Percentiles rank a stretch among this genome's conserved stretches.
Evolutionary conservation across 2,888 invertebrate species (phyloP).

Genomic region (Tethea ocularis): DNA sequence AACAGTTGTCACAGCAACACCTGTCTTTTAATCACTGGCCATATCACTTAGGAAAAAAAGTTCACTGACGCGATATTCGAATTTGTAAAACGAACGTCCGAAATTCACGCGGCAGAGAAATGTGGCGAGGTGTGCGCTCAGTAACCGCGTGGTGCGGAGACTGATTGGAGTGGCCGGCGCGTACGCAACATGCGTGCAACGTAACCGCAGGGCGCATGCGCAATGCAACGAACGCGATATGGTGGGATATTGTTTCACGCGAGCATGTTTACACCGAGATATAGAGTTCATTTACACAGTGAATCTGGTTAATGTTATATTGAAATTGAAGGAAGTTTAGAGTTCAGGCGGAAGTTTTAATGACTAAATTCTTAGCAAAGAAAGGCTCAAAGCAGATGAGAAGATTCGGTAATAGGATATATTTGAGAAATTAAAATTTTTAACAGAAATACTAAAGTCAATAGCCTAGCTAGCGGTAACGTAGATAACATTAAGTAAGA

Average conservation of each 20-base stretch:
- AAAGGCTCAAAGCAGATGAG: not conserved
- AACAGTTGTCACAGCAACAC: slow-evolving; percentile 19
- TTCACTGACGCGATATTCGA: slow-evolving; percentile 25
- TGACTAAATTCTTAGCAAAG: not conserved
- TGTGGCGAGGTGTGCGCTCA: slow-evolving; percentile 49
- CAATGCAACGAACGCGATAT: slow-evolving; percentile 29
- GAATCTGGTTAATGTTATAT: slow-evolving; percentile 48
- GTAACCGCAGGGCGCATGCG: slow-evolving; percentile 30
- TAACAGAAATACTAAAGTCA: no score
- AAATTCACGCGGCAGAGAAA: slow-evolving; percentile 37
- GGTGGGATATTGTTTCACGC: slow-evolving; percentile 58
- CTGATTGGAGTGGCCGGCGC: slow-evolving; percentile 46
- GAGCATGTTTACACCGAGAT: slow-evolving; percentile 14
- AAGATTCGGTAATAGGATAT: not conserved
- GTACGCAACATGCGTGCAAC: slow-evolving; percentile 49
- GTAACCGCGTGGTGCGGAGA: slow-evolving; percentile 57
- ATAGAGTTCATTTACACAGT: slow-evolving; percentile 46
- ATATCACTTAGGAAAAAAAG: slow-evolving; percentile 33
- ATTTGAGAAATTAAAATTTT: no score
- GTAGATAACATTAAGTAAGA: no score
- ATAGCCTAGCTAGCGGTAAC: no score
- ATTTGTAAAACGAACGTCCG: slow-evolving; percentile 33
- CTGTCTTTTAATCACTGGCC: slow-evolving; percentile 35
- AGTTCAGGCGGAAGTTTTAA: slow-evolving; percentile 15
- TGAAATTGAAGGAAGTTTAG: slow-evolving; percentile 39